Evolutionary conservation across 2,888 invertebrate species (phyloP), one percentile per base, ranked within the genome.

Genomic region (Epinotia brunnichana): DNA sequence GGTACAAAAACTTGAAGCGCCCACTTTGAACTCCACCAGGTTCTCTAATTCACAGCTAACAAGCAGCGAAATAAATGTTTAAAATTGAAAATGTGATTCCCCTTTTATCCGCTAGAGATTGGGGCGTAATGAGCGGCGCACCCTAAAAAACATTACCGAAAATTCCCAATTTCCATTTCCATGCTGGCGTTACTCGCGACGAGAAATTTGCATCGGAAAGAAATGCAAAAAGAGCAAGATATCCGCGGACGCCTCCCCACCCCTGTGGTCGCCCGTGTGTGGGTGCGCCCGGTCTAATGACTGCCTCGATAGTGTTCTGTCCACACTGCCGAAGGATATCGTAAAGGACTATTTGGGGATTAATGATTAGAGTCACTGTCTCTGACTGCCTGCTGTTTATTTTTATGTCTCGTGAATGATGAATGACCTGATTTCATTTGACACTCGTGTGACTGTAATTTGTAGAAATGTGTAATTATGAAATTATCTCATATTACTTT

Each of bases 121-220:
- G 57, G 56, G 56, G 62, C 62, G 66, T 73, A 74, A 72, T 69
- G 72, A 73, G 68, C 69, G 73, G 64, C 69, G 59, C 76, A 64
- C 72, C 76, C 75, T 72, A 79, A 81, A 78, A 80, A 81, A 82
- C 84, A 88, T 87, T 87, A 85, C 82, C 82, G 82, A 85, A 88
- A 84, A 88, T 87, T 87, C 85, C 84, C 87, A 84, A 88, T 89
- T 87, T 82, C 86, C 82, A 87, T 86, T 87, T 82, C 81, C 82
- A 79, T 80, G 79, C 77, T 80, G 77, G 81, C 81, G 78, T 77
- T 78, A 77, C 78, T 78, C 78, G 81, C 81, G 83, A 82, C 82
- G 81, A 85, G 81, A 85, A 86, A 89, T 90, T 90, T 90, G 90
- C 90, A 89, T 83, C 83, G 86, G 86, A 86, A 90, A 91, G 90